These are phyloP conservation scores for Salvelinus sp. DNA, from an alignment of 2,113 vertebrate species.

Conservation along the genomic window DNA sequence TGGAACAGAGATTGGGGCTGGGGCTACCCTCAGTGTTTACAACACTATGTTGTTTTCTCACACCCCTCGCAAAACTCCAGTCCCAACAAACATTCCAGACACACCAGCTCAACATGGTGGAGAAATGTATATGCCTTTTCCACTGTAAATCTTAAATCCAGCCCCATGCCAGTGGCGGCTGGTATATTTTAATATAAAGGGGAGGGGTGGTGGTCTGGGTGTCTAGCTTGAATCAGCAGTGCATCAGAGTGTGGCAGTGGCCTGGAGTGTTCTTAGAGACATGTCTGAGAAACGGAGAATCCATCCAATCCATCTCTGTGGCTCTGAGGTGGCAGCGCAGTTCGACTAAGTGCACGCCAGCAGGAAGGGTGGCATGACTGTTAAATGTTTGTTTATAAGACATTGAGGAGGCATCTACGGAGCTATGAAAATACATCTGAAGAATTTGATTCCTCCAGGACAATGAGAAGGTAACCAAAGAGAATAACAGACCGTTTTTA, in stretches of 20 bases:
- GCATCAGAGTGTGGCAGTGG: background rate
- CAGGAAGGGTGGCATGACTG: slow-evolving; percentile 13
- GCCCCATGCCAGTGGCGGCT: slow-evolving; percentile 43
- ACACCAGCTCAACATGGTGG: slow-evolving; percentile 59
- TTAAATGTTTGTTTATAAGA: slow-evolving; percentile 41
- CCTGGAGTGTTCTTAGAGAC: too few relatives aligned
- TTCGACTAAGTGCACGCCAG: slow-evolving; percentile 60
- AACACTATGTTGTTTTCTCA: slow-evolving; percentile 72
- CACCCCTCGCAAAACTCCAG: slow-evolving; percentile 68
- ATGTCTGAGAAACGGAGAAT: slow-evolving; percentile 2
- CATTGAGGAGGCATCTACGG: slow-evolving; percentile 18
- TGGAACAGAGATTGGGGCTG: slow-evolving; percentile 56
- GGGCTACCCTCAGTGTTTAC: slow-evolving; percentile 69
- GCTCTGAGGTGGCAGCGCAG: slow-evolving; percentile 40
- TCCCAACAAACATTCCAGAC: slow-evolving; percentile 73
- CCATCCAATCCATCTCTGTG: background rate
- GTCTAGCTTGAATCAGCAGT: slow-evolving; percentile 42
- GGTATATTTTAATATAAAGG: slow-evolving; percentile 34
- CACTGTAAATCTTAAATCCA: slow-evolving; percentile 65
- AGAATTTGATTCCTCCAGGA: slow-evolving; percentile 15
- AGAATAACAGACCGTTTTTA: too few relatives aligned
- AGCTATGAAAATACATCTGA: slow-evolving; percentile 19
- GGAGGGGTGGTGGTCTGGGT: slow-evolving; percentile 21
- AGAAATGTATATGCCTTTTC: slow-evolving; percentile 59
- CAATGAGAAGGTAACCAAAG: slow-evolving; percentile 33